These are phyloP conservation scores for Elgonia sp. DNA, from an alignment of 2,888 invertebrate species.

Conservation along the genomic window DNA sequence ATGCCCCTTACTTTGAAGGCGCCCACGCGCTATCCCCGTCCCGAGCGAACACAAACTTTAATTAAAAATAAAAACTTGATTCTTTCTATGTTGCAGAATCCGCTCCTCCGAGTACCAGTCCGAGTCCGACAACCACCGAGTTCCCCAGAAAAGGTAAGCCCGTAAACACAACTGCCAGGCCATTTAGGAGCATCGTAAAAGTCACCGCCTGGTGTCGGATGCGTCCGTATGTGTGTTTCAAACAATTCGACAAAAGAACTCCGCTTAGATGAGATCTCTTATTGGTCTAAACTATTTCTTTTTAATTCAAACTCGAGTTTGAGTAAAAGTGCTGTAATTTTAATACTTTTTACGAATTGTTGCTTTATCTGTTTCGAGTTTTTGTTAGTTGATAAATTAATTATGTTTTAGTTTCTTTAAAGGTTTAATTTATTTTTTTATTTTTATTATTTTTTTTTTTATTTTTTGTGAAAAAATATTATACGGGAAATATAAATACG, in stretches of 20 bases:
- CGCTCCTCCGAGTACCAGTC: constrained; percentile 93
- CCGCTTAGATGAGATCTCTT: constrained; percentile 1
- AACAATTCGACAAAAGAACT: constrained; percentile 37
- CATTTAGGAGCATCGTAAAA: constrained; percentile 58
- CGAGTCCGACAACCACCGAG: constrained; percentile 92
- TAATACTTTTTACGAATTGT: too few relatives aligned
- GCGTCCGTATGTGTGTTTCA: constrained; percentile 2
- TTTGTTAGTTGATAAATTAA: too few relatives aligned
- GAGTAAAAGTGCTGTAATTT: too few relatives aligned
- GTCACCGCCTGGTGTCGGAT: constrained; percentile 36
- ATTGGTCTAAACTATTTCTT: not conserved
- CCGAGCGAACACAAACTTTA: constrained; percentile 79
- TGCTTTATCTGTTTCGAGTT: too few relatives aligned
- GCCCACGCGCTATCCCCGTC: constrained; percentile 61
- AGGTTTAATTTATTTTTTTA: too few relatives aligned
- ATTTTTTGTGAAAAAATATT: too few relatives aligned
- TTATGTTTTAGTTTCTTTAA: too few relatives aligned
- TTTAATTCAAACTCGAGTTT: too few relatives aligned
- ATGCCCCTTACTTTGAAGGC: constrained; percentile 55
- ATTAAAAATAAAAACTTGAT: constrained; percentile 84
- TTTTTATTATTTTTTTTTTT: too few relatives aligned
- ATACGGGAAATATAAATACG: too few relatives aligned
- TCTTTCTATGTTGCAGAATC: constrained; percentile 89
- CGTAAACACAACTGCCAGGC: constrained; percentile 58
- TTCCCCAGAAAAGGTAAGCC: constrained; percentile 87